Conservation (phyloP, 2,888 invertebrate species). For the Phalera bucephala region DNA sequence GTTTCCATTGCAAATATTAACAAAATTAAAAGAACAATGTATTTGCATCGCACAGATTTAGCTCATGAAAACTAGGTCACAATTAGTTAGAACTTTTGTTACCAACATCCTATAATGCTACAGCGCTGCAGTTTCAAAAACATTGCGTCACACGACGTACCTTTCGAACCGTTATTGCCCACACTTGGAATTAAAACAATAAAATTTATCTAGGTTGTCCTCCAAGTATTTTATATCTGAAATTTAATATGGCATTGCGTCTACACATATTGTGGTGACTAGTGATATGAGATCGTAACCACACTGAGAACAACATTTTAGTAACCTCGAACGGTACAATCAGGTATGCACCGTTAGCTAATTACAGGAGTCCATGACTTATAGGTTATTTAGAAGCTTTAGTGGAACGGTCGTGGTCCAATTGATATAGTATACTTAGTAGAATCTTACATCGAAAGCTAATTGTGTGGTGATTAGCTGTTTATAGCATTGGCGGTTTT, state of each 20-base stretch:
- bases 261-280: constrained; percentile 20
- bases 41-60: not conserved
- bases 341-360: constrained; percentile 67
- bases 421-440: constrained; percentile 1
- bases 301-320: constrained; percentile 33
- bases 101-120: not conserved
- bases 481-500: too few species aligned
- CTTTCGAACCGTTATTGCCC: not conserved
- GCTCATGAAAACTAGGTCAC: not conserved
- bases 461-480: too few species aligned
- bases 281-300: constrained; percentile 28
- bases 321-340: constrained; percentile 56
- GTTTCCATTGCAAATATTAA: not conserved
- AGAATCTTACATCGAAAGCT: constrained; percentile 4
- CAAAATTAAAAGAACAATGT: not conserved
- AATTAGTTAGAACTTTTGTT: not conserved
- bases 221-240: constrained; percentile 26
- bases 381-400: constrained; percentile 19
- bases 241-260: constrained; percentile 28
- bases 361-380: constrained; percentile 56
- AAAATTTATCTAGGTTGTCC: not conserved
- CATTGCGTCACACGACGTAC: not conserved
- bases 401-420: constrained; percentile 12
- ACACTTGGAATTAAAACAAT: not conserved
- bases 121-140: not conserved